Percentiles rank a stretch among this genome's conserved stretches.
Conservation (phyloP, 2,888 invertebrate species). For the Harmothoe impar region DNA sequence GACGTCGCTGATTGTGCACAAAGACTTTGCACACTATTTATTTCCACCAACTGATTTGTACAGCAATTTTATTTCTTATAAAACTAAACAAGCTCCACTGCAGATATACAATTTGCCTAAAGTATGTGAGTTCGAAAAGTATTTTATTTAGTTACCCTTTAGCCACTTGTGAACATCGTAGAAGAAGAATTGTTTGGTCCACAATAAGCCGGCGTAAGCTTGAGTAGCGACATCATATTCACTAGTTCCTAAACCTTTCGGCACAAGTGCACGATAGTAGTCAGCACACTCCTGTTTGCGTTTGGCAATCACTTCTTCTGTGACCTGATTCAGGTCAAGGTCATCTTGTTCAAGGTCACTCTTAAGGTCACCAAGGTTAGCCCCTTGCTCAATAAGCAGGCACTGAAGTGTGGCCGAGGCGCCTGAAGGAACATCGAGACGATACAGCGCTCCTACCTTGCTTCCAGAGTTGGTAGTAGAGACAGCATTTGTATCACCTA, state of each 20-base stretch:
- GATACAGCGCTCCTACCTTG: constrained; percentile 80
- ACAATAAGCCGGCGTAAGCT: constrained; percentile 82
- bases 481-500: constrained; percentile 1
- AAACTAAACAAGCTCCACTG: too few relatives aligned
- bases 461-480: constrained; percentile 71
- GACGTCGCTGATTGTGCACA: too few relatives aligned
- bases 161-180: constrained; percentile 79
- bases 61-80: too few relatives aligned
- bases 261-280: background rate
- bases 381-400: constrained; percentile 73
- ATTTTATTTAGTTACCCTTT: too few relatives aligned
- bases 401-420: constrained; percentile 75
- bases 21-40: too few relatives aligned
- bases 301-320: background rate
- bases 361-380: constrained; percentile 71
- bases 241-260: constrained; percentile 66
- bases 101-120: too few relatives aligned
- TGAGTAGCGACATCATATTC: constrained; percentile 78
- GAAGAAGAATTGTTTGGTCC: constrained; percentile 83
- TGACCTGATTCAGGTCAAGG: constrained; percentile 69
- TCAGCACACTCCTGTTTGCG: background rate
- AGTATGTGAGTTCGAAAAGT: too few relatives aligned
- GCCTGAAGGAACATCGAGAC: constrained; percentile 75
- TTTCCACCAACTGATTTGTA: too few relatives aligned
- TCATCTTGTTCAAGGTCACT: constrained; percentile 66